Conservation (phyloP, 1,140 invertebrate genomes). For the Drosophila takahashii region DNA sequence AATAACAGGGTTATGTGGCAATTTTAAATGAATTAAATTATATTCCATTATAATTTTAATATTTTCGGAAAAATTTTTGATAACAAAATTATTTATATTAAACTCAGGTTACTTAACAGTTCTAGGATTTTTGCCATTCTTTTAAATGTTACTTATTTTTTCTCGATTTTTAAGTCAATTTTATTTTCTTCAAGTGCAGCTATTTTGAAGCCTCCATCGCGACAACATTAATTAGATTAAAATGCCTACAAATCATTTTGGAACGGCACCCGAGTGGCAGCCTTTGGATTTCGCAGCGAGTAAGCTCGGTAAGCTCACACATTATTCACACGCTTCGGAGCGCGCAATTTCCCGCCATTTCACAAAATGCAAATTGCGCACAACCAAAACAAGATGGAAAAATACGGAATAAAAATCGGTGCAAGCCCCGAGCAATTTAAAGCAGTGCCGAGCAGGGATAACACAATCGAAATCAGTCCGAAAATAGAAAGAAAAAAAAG, state of each 20-base stretch:
- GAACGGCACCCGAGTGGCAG: slow-evolving; percentile 63
- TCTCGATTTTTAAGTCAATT: too few species aligned
- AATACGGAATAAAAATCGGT: slow-evolving; percentile 17
- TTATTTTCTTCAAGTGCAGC: slow-evolving; percentile 1
- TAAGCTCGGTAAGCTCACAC: slow-evolving; percentile 71
- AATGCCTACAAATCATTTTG: slow-evolving; percentile 73
- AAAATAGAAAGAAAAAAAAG: slow-evolving; percentile 61
- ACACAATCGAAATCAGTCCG: slow-evolving; percentile 57
- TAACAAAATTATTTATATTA: too few species aligned
- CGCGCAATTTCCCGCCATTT: slow-evolving; percentile 67
- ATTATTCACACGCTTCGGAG: slow-evolving; percentile 77
- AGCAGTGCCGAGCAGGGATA: slow-evolving; percentile 20
- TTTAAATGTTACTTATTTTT: too few species aligned
- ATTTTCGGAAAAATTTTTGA: too few species aligned
- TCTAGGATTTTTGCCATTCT: too few species aligned
- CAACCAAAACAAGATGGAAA: slow-evolving; percentile 14
- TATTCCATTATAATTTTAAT: too few species aligned
- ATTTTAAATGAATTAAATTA: too few species aligned
- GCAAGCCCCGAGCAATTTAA: slow-evolving; percentile 58
- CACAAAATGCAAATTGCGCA: slow-evolving; percentile 71
- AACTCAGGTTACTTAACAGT: too few species aligned
- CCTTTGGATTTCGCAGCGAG: slow-evolving; percentile 7
- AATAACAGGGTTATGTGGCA: too few species aligned
- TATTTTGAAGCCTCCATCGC: slow-evolving; percentile 19
- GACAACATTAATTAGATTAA: slow-evolving; percentile 79